Conservation (phyloP, 2,888 invertebrate species). For the Catonia carolina region DNA sequence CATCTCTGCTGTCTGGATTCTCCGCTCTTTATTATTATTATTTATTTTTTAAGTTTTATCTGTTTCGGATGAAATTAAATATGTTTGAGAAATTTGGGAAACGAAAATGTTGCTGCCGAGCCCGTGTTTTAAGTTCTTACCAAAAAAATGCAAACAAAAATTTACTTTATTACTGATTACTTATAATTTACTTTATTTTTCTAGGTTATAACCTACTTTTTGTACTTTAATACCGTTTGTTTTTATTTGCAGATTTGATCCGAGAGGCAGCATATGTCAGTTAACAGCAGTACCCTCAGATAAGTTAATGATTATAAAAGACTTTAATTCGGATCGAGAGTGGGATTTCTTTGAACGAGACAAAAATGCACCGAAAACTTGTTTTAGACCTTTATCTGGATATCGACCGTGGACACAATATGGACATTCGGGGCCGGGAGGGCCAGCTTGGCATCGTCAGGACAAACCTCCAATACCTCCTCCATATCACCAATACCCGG, state of each 20-base stretch:
- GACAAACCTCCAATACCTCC: not conserved
- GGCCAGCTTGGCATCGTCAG: not conserved
- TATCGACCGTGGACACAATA: conserved; percentile 23
- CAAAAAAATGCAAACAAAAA: no score
- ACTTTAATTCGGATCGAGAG: conserved; percentile 59
- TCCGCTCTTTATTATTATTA: no score
- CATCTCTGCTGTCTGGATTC: no score
- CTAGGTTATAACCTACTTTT: no score
- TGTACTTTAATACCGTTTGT: no score
- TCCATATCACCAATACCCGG: not conserved
- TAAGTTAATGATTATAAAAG: conserved; percentile 57
- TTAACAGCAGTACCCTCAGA: conserved; percentile 63
- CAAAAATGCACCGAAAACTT: conserved; percentile 51
- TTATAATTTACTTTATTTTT: no score
- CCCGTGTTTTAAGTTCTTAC: no score
- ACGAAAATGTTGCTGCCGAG: no score
- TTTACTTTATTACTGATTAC: no score
- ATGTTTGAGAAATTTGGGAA: no score
- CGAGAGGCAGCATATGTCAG: conserved; percentile 68
- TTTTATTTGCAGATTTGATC: conserved; percentile 65
- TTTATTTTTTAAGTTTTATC: no score
- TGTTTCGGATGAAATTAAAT: no score
- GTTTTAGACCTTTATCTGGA: conserved; percentile 30
- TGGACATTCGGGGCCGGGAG: not conserved
- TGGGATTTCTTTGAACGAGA: conserved; percentile 76